Percentiles rank a stretch among this genome's conserved stretches.
Conservation (phyloP, 2,797 vertebrate species). For the Megalops cyprinoides region DNA sequence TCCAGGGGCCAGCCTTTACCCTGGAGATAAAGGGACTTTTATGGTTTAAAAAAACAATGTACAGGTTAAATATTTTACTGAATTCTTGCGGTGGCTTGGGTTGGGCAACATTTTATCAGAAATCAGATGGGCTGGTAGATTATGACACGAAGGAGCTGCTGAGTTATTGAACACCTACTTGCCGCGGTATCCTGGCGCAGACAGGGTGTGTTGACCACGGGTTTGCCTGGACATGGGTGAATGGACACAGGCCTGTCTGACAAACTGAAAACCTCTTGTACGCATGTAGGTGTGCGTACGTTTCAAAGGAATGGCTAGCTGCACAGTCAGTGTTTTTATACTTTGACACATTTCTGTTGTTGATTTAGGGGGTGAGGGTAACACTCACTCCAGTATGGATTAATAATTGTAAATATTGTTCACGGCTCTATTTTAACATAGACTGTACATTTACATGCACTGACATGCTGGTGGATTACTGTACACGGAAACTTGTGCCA, state of each 20-base stretch:
- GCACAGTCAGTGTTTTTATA: background rate
- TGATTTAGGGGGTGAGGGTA: background rate
- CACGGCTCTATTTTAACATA: too few relatives aligned
- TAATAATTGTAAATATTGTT: too few relatives aligned
- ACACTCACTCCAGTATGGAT: background rate
- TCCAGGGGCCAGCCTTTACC: background rate
- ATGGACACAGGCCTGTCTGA: background rate
- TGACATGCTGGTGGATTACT: background rate
- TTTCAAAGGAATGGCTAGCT: too few relatives aligned
- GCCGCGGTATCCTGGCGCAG: background rate
- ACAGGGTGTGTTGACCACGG: background rate
- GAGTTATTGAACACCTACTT: background rate
- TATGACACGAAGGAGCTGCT: too few relatives aligned
- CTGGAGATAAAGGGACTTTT: background rate
- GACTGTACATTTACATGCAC: too few relatives aligned
- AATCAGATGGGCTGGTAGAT: background rate
- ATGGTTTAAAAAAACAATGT: too few relatives aligned
- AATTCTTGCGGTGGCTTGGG: too few relatives aligned
- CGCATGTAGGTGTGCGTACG: background rate
- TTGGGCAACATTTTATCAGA: too few relatives aligned
- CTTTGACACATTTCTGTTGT: background rate
- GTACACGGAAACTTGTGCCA: background rate
- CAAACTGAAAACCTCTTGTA: background rate
- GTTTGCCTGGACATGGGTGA: background rate
- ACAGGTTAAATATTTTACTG: too few relatives aligned